Conservation (phyloP, 2,113 vertebrate genomes). For the Dromaius novaehollandiae region DNA sequence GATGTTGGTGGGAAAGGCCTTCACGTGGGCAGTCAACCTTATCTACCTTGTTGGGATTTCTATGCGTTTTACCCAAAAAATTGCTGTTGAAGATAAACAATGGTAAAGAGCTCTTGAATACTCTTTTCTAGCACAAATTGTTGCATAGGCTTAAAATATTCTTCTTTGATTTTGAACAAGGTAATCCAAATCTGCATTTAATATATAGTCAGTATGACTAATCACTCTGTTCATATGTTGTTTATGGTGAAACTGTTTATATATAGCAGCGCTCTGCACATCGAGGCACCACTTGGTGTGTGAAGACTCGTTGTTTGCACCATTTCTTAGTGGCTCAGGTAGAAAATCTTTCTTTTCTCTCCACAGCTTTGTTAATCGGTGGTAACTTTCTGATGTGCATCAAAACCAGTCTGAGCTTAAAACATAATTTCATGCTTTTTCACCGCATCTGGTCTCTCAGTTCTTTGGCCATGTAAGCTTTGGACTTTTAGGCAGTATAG, state of each 20-base stretch:
- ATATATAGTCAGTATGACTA: conserved; percentile 35
- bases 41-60: background rate
- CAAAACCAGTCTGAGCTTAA: background rate
- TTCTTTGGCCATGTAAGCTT: background rate
- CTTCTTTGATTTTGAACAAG: background rate
- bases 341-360: background rate
- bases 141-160: background rate
- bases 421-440: background rate
- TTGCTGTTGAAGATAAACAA: background rate
- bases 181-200: conserved; percentile 1
- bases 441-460: background rate
- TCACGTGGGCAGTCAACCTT: background rate
- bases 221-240: conserved; percentile 24
- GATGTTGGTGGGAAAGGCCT: background rate
- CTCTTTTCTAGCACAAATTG: background rate
- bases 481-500: background rate
- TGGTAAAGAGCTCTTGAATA: background rate
- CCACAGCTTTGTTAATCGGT: background rate
- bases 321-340: background rate
- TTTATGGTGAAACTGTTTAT: conserved; percentile 46
- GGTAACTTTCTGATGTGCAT: background rate
- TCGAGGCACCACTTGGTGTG: background rate
- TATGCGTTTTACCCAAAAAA: background rate
- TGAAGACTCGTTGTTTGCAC: background rate
- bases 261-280: conserved; percentile 7